phyloP scores from a whole-genome alignment of 2,888 invertebrate genomes.

The Lumbricus terrestris region DNA sequence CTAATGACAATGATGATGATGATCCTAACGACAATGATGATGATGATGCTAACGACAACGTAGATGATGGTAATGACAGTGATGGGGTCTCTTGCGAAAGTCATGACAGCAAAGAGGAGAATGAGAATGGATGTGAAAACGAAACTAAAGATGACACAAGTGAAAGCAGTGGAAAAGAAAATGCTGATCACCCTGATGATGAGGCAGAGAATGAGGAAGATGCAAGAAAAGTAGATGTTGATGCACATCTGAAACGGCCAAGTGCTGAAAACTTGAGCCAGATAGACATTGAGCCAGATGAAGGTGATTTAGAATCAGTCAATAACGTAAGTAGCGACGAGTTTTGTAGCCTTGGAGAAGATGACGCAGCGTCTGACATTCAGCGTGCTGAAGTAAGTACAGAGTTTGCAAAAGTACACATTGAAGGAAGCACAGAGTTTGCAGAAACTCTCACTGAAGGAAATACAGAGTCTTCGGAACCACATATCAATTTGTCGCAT shows the following conservation, averaged over 20 bases:
- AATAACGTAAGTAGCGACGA: background rate
- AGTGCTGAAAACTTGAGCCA: background rate
- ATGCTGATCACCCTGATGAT: background rate
- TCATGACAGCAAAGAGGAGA: background rate
- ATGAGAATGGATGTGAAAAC: background rate
- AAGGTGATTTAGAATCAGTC: background rate
- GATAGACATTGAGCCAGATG: background rate
- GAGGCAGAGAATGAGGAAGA: background rate
- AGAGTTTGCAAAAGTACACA: background rate
- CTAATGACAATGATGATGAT: background rate
- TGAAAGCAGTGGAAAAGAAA: background rate
- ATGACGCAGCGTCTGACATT: background rate
- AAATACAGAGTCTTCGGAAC: background rate
- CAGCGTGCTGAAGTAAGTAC: background rate
- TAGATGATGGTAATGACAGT: background rate
- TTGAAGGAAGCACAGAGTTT: too few species aligned
- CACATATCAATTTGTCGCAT: background rate
- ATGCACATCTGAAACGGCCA: background rate
- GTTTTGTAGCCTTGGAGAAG: background rate
- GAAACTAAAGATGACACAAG: background rate
- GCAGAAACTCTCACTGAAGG: too few species aligned
- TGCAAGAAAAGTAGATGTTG: background rate
- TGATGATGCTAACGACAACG: too few species aligned
- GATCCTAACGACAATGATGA: background rate
- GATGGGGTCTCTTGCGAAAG: background rate